Base-by-base conservation (phyloP, 2,797 vertebrate genomes). In the Acomys russatus region DNA sequence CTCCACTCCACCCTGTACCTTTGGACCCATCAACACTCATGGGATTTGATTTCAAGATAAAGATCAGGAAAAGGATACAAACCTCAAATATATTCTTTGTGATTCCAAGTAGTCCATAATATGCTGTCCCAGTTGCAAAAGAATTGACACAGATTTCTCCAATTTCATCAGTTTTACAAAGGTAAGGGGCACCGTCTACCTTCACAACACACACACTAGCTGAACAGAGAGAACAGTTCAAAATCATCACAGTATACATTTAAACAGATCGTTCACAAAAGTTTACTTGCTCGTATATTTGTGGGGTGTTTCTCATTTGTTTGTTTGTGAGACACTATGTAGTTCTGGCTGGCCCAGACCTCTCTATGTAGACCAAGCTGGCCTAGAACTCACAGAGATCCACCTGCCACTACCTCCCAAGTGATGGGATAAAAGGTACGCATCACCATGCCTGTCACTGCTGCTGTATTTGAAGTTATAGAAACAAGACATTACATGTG, bases 21-120 rank as follows among this genome's bases (percentile, higher is more conserved):
- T 76, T 8, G 33, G 7, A 2, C 51, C 44, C 8, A 30, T 1
- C 4, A 15, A 18, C 14, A 76, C 11, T 25, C 33, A 22, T 1
- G 30, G 73, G 49, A 14, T 44, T 18, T 14, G 44, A 63, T 63
- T 78, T 66, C 73, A 71, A 68, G 59, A 38, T 0, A 10, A 70
- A 44, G 63, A 68, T 35, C 49, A 56, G 70, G 64, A 54, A 35
- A 86, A 61, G n/a, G 20, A 6, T 54, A 94, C 98, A 9, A 80
- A 99, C 99, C 99, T 99, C 99, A 96, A 99, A 99, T 64, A 99
- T 97, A 79, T 99, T 99, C 98, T 99, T 99, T 91, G 99, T 99
- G 99, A 99, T 99, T 64, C 99, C 99, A 0, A 99, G 99, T n/a
- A 99, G 99, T 44, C 99, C 99, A 0, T 99, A 99, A 97, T 99